phyloP scores from a whole-genome alignment of 2,113 vertebrate species.

The Gadus chalcogrammus region DNA sequence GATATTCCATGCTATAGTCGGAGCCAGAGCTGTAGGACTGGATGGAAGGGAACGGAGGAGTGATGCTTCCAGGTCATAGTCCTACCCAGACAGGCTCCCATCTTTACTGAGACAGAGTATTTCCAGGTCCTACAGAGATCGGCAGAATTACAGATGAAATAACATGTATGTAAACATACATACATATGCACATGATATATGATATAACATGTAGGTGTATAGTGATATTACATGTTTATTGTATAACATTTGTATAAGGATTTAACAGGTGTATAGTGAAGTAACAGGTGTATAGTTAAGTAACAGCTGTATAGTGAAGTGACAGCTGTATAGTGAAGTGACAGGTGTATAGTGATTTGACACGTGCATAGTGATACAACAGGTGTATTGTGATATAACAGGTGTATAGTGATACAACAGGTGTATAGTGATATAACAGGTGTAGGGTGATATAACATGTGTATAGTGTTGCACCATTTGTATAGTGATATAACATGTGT shows the following conservation, averaged over 20 bases:
- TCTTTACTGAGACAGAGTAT: constrained; percentile 85
- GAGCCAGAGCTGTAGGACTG: constrained; percentile 15
- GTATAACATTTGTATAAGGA: background rate
- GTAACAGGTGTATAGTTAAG: too few relatives aligned
- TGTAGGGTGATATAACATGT: too few relatives aligned
- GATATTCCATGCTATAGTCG: constrained; percentile 34
- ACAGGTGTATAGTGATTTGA: background rate
- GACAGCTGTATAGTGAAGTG: background rate
- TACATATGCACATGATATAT: too few relatives aligned
- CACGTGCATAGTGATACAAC: background rate
- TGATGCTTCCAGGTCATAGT: background rate
- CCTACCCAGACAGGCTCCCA: constrained; percentile 48
- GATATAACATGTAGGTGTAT: background rate
- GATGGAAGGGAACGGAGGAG: background rate
- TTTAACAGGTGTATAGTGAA: background rate
- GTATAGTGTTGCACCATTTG: too few relatives aligned
- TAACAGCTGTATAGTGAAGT: background rate
- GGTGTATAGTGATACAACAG: too few relatives aligned
- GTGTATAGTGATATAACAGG: too few relatives aligned
- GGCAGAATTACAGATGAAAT: background rate
- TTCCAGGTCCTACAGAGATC: constrained; percentile 78
- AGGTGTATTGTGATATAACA: too few relatives aligned
- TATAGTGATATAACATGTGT: background rate
- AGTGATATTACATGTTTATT: background rate
- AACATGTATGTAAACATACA: background rate